phyloP scores from a whole-genome alignment of 92 coral and sea anemone genomes.

The Bergia puertoricense region DNA sequence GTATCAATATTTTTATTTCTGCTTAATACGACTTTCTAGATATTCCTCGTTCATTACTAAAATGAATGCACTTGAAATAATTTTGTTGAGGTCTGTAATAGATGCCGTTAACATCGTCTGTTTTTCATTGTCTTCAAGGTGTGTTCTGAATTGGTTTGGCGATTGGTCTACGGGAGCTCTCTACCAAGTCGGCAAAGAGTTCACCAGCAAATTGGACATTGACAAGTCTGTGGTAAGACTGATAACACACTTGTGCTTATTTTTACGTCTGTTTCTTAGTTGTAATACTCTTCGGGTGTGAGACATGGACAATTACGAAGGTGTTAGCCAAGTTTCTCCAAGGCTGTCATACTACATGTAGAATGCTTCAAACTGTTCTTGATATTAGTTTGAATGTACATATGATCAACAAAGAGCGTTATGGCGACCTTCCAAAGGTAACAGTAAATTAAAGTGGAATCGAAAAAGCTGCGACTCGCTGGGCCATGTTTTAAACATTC shows the following conservation, averaged over 20 bases:
- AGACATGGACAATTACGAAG: no score
- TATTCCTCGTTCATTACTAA: not conserved
- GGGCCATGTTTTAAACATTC: no score
- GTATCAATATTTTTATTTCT: no score
- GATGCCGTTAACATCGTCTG: not conserved
- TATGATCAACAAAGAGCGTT: no score
- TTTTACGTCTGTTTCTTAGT: not conserved
- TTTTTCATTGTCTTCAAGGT: slow-evolving; percentile 50
- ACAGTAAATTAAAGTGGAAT: no score
- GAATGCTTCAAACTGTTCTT: no score
- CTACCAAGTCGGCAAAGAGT: slow-evolving; percentile 98
- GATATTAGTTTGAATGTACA: no score
- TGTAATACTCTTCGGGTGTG: no score
- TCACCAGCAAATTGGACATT: slow-evolving; percentile 94
- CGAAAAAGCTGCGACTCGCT: no score
- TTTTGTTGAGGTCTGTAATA: not conserved
- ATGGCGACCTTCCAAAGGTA: no score
- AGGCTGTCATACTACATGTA: no score
- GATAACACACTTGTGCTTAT: not conserved
- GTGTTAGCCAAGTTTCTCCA: no score
- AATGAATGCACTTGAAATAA: not conserved
- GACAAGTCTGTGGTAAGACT: slow-evolving; percentile 88
- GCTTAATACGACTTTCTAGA: not conserved
- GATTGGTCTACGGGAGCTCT: slow-evolving; percentile 99
- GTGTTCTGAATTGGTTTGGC: slow-evolving; percentile 99